Evolutionary conservation across 2,888 invertebrate species (phyloP).

Genomic region (Scaptomyza tumidula): DNA sequence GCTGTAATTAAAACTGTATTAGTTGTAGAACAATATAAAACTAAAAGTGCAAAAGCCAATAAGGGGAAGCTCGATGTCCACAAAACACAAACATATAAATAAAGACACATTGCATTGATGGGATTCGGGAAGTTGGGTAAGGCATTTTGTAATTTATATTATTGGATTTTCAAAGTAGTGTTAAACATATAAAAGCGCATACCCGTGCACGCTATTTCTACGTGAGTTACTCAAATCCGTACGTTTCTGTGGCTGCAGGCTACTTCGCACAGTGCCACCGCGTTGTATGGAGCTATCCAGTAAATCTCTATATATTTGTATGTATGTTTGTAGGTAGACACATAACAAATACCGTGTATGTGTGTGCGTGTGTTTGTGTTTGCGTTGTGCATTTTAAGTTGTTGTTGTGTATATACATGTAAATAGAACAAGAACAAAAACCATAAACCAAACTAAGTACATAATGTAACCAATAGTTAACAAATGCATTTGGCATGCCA

Average conservation of each 20-base stretch:
- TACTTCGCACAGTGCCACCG: conserved; percentile 86
- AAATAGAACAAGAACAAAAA: conserved; percentile 64
- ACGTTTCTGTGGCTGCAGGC: conserved; percentile 85
- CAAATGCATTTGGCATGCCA: conserved; percentile 17
- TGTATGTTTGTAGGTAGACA: conserved; percentile 15
- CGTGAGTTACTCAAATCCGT: conserved; percentile 85
- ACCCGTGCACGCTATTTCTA: conserved; percentile 88
- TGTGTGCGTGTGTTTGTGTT: conserved; percentile 36
- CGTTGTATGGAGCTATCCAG: conserved; percentile 87
- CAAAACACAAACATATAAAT: conserved; percentile 18
- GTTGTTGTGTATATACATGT: conserved; percentile 66
- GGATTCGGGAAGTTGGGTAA: background rate
- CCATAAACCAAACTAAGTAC: conserved; percentile 45
- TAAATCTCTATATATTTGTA: conserved; percentile 83
- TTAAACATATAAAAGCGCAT: conserved; percentile 78
- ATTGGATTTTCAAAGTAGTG: conserved; percentile 26
- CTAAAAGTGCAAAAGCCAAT: background rate
- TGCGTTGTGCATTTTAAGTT: conserved; percentile 45
- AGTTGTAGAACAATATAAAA: background rate
- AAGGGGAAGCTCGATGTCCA: background rate
- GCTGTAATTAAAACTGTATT: conserved; percentile 40
- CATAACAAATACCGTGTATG: conserved; percentile 27
- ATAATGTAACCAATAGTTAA: conserved; percentile 13
- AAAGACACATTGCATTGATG: conserved; percentile 12
- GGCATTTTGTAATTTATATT: conserved; percentile 1